Conservation (phyloP, 2,797 vertebrate genomes). For the Peromyscus eremicus region DNA sequence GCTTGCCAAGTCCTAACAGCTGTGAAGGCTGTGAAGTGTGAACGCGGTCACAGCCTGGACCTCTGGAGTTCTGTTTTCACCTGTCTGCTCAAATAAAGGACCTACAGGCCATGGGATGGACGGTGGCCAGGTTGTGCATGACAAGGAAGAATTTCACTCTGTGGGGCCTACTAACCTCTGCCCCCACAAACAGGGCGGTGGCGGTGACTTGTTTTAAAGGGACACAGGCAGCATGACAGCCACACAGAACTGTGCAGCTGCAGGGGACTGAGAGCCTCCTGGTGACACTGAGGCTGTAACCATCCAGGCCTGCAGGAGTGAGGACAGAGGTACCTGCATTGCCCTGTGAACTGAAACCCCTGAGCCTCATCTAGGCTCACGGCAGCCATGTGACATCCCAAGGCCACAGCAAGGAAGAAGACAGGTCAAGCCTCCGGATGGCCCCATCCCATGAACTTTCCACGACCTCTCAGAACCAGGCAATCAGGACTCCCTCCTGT, state of each 20-base stretch:
- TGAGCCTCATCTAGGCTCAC: background rate
- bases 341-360: background rate
- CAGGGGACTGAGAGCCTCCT: background rate
- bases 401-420: background rate
- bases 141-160: background rate
- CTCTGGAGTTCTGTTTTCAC: background rate
- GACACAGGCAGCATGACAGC: background rate
- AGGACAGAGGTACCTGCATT: too few relatives aligned
- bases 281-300: background rate
- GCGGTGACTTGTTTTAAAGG: background rate
- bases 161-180: background rate
- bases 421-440: background rate
- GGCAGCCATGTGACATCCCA: background rate
- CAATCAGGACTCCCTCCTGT: background rate
- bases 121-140: background rate
- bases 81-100: background rate
- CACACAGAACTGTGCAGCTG: background rate
- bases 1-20: background rate
- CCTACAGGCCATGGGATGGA: background rate
- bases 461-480: background rate
- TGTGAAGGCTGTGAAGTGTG: rapidly evolving
- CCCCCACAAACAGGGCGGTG: background rate
- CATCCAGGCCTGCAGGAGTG: background rate
- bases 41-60: background rate
- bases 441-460: background rate